Conservation (phyloP, 2,113 vertebrate species). For the Ctenodactylus gundi region DNA sequence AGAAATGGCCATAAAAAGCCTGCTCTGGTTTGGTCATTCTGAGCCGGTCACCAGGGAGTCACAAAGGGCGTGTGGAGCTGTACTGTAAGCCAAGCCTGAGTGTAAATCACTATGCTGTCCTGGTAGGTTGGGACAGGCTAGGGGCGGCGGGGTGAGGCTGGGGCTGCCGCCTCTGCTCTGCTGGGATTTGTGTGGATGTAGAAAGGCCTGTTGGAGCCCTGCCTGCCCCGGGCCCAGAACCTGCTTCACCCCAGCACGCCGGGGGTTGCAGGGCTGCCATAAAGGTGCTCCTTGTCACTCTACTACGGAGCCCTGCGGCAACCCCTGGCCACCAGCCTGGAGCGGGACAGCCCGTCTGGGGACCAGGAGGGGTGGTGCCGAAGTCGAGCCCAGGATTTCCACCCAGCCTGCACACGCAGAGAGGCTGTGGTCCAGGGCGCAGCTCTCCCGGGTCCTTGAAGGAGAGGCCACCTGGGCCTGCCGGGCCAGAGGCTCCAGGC, state of each 20-base stretch:
- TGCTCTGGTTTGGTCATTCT: constrained; percentile 26
- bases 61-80: background rate
- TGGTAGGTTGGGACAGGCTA: no score
- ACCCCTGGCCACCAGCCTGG: no score
- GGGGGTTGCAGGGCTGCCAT: background rate
- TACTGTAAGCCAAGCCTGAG: background rate
- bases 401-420: background rate
- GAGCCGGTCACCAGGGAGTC: background rate
- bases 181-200: background rate
- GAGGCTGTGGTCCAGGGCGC: no score
- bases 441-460: no score
- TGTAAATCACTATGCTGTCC: background rate
- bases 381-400: background rate
- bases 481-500: no score
- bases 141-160: no score
- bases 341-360: background rate
- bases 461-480: no score
- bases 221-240: no score
- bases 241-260: background rate
- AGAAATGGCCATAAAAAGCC: constrained; percentile 38
- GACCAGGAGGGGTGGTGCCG: background rate
- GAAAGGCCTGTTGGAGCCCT: background rate
- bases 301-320: no score
- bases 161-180: background rate
- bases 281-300: background rate